Percentiles rank a stretch among this genome's conserved stretches.
Conservation (phyloP, 1,140 invertebrate species). For the Elymnias hypermnestra region DNA sequence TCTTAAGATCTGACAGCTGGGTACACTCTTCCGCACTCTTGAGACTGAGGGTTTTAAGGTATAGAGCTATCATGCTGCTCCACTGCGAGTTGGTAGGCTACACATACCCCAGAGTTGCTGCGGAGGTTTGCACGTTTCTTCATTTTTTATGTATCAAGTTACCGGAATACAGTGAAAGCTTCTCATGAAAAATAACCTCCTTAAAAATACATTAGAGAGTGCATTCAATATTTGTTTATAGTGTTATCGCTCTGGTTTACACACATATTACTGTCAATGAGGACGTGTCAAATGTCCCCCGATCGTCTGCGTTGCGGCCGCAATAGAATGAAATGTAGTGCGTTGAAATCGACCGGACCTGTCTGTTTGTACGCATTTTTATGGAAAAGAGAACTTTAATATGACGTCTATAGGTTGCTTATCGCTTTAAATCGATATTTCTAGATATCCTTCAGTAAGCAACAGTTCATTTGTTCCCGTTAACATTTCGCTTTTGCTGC, state of each 20-base stretch:
- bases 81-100: too few species aligned
- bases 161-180: too few species aligned
- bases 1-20: too few species aligned
- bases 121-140: too few species aligned
- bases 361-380: slow-evolving; percentile 37
- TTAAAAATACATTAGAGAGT: neutral
- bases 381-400: slow-evolving; percentile 33
- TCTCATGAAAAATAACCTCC: neutral
- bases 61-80: too few species aligned
- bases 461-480: slow-evolving; percentile 66
- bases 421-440: slow-evolving; percentile 23
- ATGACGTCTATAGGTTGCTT: slow-evolving; percentile 18
- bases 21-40: too few species aligned
- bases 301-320: slow-evolving; percentile 50
- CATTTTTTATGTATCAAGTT: too few species aligned
- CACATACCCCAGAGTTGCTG: too few species aligned
- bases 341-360: slow-evolving; percentile 56
- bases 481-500: slow-evolving; percentile 50
- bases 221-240: slow-evolving; percentile 1
- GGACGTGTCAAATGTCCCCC: slow-evolving; percentile 66
- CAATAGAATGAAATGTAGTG: slow-evolving; percentile 55
- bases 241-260: slow-evolving; percentile 7
- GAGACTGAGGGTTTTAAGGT: too few species aligned
- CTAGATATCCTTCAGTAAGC: slow-evolving; percentile 46
- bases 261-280: slow-evolving; percentile 52